These are phyloP conservation scores for Brachypodius melanocephalos DNA, from an alignment of 2,113 vertebrate species.

Conservation along the genomic window DNA sequence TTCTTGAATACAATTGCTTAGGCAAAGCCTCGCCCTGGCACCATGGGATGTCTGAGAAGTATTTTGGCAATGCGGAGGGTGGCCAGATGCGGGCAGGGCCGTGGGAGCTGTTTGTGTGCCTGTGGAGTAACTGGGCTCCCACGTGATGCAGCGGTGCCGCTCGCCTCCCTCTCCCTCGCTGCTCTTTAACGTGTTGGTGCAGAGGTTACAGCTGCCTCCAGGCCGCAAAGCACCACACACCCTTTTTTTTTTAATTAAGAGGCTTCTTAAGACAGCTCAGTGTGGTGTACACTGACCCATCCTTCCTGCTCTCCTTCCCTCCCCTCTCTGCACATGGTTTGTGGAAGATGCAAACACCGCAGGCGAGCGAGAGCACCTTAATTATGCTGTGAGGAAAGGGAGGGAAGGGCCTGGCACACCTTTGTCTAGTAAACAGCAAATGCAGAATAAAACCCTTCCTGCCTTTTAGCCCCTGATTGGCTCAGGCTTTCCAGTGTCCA, in stretches of 20 bases:
- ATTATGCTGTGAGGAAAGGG: background rate
- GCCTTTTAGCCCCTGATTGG: background rate
- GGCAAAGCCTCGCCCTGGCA: background rate
- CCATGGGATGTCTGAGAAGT: fast-evolving
- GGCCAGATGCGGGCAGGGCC: background rate
- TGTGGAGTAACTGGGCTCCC: background rate
- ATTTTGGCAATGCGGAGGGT: background rate
- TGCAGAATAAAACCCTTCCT: background rate
- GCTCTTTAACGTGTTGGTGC: background rate
- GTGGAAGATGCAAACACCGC: background rate
- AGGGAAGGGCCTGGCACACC: background rate
- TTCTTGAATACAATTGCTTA: background rate
- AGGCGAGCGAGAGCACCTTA: background rate
- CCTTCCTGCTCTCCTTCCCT: background rate
- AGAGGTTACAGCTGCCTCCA: conserved; percentile 26
- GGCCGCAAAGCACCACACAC: background rate
- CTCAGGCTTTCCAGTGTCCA: background rate
- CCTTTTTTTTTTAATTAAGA: conserved; percentile 51
- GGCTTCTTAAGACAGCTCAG: background rate
- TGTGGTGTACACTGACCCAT: background rate
- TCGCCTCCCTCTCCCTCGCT: background rate
- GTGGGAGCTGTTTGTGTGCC: background rate
- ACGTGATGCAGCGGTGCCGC: background rate
- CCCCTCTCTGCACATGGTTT: background rate
- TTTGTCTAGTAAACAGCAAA: background rate